phyloP scores from a whole-genome alignment of 92 coral and sea anemone species.

The Palythoa heliodiscus region DNA sequence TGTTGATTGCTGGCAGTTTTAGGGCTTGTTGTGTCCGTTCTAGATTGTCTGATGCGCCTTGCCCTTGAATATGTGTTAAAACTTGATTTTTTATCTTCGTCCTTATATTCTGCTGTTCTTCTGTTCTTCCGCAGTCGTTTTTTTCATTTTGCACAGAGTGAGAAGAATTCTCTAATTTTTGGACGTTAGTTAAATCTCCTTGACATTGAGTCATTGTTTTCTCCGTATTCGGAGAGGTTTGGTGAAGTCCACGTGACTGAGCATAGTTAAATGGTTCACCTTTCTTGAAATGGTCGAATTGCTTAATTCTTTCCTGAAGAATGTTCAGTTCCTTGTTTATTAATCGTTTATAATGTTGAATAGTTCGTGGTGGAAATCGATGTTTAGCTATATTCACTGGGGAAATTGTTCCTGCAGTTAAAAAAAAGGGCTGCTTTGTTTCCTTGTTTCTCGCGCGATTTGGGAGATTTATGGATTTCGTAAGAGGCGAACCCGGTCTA shows the following conservation, averaged over 20 bases:
- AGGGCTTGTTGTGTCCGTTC: background rate
- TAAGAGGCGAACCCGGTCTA: conserved; percentile 48
- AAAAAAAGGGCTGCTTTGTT: background rate
- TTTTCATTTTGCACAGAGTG: background rate
- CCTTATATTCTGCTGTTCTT: background rate
- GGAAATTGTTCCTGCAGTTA: conserved; percentile 8
- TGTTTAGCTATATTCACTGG: background rate
- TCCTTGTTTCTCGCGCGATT: background rate
- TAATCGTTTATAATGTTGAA: background rate
- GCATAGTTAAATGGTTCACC: background rate
- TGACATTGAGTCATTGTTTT: too few relatives aligned
- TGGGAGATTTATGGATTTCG: conserved; percentile 26
- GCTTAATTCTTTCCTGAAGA: conserved; percentile 14
- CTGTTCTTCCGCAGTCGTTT: background rate
- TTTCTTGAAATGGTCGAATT: conserved; percentile 12
- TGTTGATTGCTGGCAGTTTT: conserved; percentile 13
- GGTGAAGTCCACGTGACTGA: background rate
- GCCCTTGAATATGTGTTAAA: background rate
- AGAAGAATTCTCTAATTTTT: background rate
- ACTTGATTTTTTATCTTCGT: background rate
- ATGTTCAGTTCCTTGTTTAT: conserved; percentile 1
- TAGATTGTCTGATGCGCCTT: background rate
- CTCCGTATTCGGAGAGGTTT: background rate
- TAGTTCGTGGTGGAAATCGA: background rate
- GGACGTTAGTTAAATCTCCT: background rate